Base-by-base conservation (phyloP, 2,113 vertebrate genomes). In the Dromas ardeola region DNA sequence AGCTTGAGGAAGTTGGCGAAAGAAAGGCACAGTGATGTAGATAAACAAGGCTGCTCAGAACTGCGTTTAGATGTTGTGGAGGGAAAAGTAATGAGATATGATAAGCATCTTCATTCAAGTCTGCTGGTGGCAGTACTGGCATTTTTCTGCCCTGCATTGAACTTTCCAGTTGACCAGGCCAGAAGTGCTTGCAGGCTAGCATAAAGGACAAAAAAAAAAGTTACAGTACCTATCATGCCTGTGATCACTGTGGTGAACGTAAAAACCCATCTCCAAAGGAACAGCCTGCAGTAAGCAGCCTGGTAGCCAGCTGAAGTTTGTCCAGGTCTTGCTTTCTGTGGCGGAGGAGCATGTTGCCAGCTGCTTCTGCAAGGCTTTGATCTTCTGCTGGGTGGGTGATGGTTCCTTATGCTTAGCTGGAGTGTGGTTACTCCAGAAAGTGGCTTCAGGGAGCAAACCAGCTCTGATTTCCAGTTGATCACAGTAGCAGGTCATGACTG, bases 91-190 rank as follows among this genome's bases (percentile, higher is more conserved):
- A 38, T 36, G 25, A 86, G 38, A 56, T 50, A 14, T 59, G 72
- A 84, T 94, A 91, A 89, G 18, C 23, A 79, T 94, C 80, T 81
- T 84, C n/a, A 6, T 88, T 95, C 5, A 47, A 59, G 18, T 55
- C 49, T 85, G 52, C 70, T 71, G 40, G 42, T 84, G 61, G 56
- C 27, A 63, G 16, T 93, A 63, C 4, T 11, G 69, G 30, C 30
- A 20, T 81, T 89, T 89, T 84, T 81, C 23, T 95, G 43, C 52
- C 34, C n/a, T 76, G 5, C 8, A 1, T 3, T 91, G 80, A 88
- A 62, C 63, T 91, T 93, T 55, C 15, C 13, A 62, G 15, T 38
- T 94, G 86, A 53, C 26, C 38, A 19, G 29, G 32, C n/a, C 42
- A 78, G 77, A 84, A 81, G 14, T 50, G 56, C 61, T 86, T 91